Conservation (phyloP, 2,113 vertebrate species). For the Atractosteus spatula region DNA sequence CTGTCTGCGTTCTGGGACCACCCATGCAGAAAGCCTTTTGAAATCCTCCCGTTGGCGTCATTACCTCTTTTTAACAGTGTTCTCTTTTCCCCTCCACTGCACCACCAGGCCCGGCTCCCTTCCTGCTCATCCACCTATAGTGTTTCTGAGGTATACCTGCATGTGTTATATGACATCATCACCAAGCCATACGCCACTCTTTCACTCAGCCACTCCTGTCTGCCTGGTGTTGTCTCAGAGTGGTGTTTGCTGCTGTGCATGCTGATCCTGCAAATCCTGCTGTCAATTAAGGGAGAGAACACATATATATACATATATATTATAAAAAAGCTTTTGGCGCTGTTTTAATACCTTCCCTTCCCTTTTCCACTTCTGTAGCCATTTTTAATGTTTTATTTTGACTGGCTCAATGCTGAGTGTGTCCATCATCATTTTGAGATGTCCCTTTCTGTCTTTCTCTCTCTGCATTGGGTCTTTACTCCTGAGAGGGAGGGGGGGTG, state of each 20-base stretch:
- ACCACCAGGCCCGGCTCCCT: slow-evolving; percentile 97
- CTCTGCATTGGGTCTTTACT: background rate
- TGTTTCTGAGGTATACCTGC: slow-evolving; percentile 99
- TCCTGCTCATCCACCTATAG: slow-evolving; percentile 99
- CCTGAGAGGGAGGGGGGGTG: background rate
- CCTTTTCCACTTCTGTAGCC: background rate
- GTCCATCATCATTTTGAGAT: background rate
- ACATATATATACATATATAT: too few relatives aligned
- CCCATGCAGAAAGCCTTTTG: slow-evolving; percentile 60
- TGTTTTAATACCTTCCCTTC: too few relatives aligned
- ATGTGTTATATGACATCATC: slow-evolving; percentile 71
- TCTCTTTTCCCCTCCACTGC: slow-evolving; percentile 80
- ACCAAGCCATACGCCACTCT: slow-evolving; percentile 50
- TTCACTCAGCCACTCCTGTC: slow-evolving; percentile 64
- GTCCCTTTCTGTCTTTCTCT: background rate
- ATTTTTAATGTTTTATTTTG: background rate
- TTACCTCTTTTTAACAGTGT: slow-evolving; percentile 76
- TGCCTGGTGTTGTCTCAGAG: slow-evolving; percentile 62
- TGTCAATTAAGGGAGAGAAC: background rate
- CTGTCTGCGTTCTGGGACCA: slow-evolving; percentile 64
- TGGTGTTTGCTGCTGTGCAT: slow-evolving; percentile 53
- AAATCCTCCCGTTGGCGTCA: slow-evolving; percentile 62
- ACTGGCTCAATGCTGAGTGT: background rate
- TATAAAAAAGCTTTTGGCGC: too few relatives aligned
- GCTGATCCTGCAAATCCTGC: slow-evolving; percentile 63